Conservation (phyloP, 2,113 vertebrate genomes). For the Clinocottus analis region DNA sequence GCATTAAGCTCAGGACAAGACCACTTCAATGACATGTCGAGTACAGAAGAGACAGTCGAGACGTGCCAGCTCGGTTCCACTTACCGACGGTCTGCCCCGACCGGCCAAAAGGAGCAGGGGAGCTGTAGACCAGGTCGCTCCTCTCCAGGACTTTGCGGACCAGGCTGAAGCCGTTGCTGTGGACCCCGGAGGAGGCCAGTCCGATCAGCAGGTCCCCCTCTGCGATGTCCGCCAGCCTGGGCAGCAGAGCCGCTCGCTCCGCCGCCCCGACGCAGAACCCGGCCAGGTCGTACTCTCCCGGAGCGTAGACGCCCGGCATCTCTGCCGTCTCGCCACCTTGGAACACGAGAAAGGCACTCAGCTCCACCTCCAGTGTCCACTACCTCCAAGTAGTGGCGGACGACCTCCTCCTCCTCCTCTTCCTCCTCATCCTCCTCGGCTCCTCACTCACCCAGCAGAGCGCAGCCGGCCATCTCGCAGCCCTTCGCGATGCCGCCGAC, state of each 20-base stretch:
- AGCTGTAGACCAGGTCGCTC: conserved; percentile 83
- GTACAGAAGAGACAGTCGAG: too few relatives aligned
- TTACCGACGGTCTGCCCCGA: conserved; percentile 88
- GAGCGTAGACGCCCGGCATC: conserved; percentile 92
- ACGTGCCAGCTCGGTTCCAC: background rate
- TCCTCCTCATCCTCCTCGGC: background rate
- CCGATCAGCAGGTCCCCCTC: conserved; percentile 91
- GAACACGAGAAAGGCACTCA: background rate
- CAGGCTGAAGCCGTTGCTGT: conserved; percentile 98
- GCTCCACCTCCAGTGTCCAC: too few relatives aligned
- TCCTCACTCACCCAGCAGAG: conserved; percentile 87
- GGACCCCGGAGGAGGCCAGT: conserved; percentile 92
- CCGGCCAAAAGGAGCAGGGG: conserved; percentile 81
- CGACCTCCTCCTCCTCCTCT: background rate
- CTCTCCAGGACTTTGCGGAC: conserved; percentile 91
- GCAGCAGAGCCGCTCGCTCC: conserved; percentile 89
- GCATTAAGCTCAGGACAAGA: background rate
- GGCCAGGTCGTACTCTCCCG: conserved; percentile 93
- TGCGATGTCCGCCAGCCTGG: conserved; percentile 83
- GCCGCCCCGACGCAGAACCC: conserved; percentile 94
- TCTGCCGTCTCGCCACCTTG: conserved; percentile 96
- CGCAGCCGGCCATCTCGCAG: conserved; percentile 90
- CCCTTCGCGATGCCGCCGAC: conserved; percentile 90
- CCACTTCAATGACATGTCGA: too few relatives aligned
- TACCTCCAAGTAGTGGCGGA: background rate